Evolutionary conservation across 2,113 vertebrate genomes (phyloP), one percentile per base, ranked within the genome.

Genomic region (Ochotona princeps): DNA sequence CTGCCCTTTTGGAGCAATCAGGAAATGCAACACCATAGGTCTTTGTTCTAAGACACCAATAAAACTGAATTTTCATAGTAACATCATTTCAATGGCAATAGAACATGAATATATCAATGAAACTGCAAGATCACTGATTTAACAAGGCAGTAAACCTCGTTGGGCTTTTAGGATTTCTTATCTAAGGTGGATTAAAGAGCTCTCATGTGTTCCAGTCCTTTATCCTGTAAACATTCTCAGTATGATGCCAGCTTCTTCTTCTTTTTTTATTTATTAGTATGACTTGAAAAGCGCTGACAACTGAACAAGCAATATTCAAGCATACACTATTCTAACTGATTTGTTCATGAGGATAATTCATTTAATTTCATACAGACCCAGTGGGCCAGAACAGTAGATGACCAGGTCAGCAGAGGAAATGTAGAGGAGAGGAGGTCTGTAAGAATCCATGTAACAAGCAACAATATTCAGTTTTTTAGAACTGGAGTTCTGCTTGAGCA

Each of bases 351-450:
- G 92, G 94, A 95, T 97, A 94, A 97, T 97, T 97, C 96, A 95
- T 96, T 97, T 97, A 97, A 96, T 96, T 97, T 97, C 87, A 95
- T 96, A 96, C 95, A 95, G 90, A 67, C 63, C 79, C 93, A 97
- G 95, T 92, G 88, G 95, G 96, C 94, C 96, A 96, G 94, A 97
- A 95, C 91, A 86, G 76, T 61, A 57, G 92, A 91, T 97, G 96
- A 96, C 97, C 96, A 95, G 96, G 97, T 97, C 97, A 97, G 83
- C 75, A 54, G 90, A 90, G 91, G 90, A 78, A 94, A 94, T 92
- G 90, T 85, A 92, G 79, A 47, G 78, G 91, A 85, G 92, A 95
- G 90, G 89, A 96, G 93, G 94, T 95, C 96, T 95, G 82, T 70
- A 95, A 93, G 91, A 66, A 95, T 94, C 87, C 95, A 69, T 95